Evolutionary conservation across 2,113 vertebrate genomes (phyloP).

Genomic region (Monopterus albus): DNA sequence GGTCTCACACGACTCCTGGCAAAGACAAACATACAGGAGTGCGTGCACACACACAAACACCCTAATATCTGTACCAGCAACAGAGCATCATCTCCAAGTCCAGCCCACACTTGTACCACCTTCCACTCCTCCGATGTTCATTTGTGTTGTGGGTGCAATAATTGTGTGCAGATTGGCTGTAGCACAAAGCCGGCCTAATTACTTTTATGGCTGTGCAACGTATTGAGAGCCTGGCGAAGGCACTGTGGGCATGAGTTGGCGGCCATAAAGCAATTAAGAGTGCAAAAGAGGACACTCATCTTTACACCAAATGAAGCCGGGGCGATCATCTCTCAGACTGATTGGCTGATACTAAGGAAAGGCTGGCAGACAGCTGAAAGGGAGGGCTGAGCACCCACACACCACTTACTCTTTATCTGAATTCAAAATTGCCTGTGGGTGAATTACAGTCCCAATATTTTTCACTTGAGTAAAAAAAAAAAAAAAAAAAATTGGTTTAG

Average conservation of each 20-base stretch:
- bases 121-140: slow-evolving; percentile 42
- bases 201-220: slow-evolving; percentile 52
- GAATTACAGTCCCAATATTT: slow-evolving; percentile 38
- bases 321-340: slow-evolving; percentile 43
- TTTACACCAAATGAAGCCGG: slow-evolving; percentile 47
- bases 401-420: not conserved
- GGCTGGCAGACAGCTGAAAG: not conserved
- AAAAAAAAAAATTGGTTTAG: no score
- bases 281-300: slow-evolving; percentile 51
- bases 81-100: slow-evolving; percentile 20
- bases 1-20: not conserved
- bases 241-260: slow-evolving; percentile 26
- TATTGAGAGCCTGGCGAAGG: slow-evolving; percentile 29
- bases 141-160: slow-evolving; percentile 58
- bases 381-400: not conserved
- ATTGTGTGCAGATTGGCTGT: slow-evolving; percentile 35
- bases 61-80: not conserved
- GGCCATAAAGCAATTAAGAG: slow-evolving; percentile 66
- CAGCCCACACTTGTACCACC: slow-evolving; percentile 30
- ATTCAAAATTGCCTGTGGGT: slow-evolving; percentile 18
- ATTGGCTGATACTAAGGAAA: slow-evolving; percentile 10
- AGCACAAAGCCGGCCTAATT: slow-evolving; percentile 69
- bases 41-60: not conserved
- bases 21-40: not conserved
- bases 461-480: slow-evolving; percentile 9